These are phyloP conservation scores for Idaea aversata DNA, from an alignment of 2,888 invertebrate genomes.

Conservation along the genomic window DNA sequence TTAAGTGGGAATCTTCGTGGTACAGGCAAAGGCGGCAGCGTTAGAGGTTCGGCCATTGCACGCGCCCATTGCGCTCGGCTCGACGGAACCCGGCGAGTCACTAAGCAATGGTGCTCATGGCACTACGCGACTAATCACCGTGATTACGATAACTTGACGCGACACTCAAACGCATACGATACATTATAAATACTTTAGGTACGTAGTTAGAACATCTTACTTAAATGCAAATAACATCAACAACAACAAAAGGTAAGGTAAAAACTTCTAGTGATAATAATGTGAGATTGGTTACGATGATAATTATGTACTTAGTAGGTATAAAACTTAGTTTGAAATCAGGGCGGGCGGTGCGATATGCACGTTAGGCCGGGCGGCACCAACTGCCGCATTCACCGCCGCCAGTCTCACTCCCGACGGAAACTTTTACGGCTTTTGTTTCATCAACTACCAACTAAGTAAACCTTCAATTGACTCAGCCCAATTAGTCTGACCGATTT, in stretches of 20 bases:
- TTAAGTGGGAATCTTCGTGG: constrained; percentile 59
- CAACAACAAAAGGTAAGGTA: background rate
- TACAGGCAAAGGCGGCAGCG: constrained; percentile 67
- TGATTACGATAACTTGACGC: background rate
- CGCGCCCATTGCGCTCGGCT: constrained; percentile 64
- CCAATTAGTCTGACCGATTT: constrained; percentile 12
- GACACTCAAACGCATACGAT: background rate
- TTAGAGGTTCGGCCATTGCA: constrained; percentile 69
- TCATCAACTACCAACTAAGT: constrained; percentile 30
- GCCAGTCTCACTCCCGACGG: constrained; percentile 13
- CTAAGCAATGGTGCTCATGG: constrained; percentile 32
- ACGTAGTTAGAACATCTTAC: background rate
- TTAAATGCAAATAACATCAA: background rate
- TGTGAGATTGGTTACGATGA: background rate
- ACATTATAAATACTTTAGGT: background rate
- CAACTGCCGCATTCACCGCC: constrained; percentile 46
- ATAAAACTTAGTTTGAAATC: background rate
- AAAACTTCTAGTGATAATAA: background rate
- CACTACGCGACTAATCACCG: constrained; percentile 30
- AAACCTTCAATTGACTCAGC: constrained; percentile 18
- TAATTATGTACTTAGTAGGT: background rate
- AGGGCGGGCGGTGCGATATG: constrained; percentile 18
- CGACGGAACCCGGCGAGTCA: constrained; percentile 33
- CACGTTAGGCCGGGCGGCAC: constrained; percentile 25
- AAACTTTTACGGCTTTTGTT: constrained; percentile 31